Percentiles rank a stretch among this genome's conserved stretches.
phyloP scores from a whole-genome alignment of 2,888 invertebrate species.

The Malachius bipustulatus region DNA sequence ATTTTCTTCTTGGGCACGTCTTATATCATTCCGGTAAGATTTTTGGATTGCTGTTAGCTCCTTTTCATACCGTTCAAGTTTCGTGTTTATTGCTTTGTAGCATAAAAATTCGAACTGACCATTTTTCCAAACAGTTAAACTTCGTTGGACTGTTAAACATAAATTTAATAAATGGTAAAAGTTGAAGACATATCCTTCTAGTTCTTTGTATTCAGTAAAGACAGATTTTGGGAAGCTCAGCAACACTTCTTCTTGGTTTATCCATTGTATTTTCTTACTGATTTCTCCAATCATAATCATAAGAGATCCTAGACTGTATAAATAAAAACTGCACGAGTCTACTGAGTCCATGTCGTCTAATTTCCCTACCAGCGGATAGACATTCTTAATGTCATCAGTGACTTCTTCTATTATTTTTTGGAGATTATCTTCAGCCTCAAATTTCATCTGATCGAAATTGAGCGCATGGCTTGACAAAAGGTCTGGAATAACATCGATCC shows the following conservation, averaged over 20 bases:
- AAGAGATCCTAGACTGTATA: constrained; percentile 28
- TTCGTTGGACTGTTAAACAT: constrained; percentile 62
- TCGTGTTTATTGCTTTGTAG: constrained; percentile 61
- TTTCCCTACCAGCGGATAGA: constrained; percentile 62
- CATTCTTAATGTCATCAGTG: constrained; percentile 55
- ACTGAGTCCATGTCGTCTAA: constrained; percentile 77
- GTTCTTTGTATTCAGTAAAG: constrained; percentile 70
- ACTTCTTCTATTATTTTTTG: constrained; percentile 56
- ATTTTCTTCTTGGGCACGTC: constrained; percentile 63
- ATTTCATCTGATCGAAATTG: constrained; percentile 66
- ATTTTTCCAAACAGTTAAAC: constrained; percentile 79
- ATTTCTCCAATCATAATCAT: constrained; percentile 60
- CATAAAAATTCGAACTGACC: constrained; percentile 80
- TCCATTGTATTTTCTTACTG: constrained; percentile 66
- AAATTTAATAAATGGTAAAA: constrained; percentile 56
- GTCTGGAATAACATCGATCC: constrained; percentile 67
- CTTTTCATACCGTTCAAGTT: constrained; percentile 63
- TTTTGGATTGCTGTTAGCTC: constrained; percentile 69
- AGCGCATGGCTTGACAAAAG: constrained; percentile 68
- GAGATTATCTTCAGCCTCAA: constrained; percentile 70
- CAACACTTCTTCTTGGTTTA: constrained; percentile 80
- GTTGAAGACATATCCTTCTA: constrained; percentile 59
- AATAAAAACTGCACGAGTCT: constrained; percentile 61
- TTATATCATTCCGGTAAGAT: constrained; percentile 60
- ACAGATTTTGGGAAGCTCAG: constrained; percentile 67